These are phyloP conservation scores for Eulemur rufifrons DNA, from an alignment of 2,113 vertebrate species.

Conservation along the genomic window DNA sequence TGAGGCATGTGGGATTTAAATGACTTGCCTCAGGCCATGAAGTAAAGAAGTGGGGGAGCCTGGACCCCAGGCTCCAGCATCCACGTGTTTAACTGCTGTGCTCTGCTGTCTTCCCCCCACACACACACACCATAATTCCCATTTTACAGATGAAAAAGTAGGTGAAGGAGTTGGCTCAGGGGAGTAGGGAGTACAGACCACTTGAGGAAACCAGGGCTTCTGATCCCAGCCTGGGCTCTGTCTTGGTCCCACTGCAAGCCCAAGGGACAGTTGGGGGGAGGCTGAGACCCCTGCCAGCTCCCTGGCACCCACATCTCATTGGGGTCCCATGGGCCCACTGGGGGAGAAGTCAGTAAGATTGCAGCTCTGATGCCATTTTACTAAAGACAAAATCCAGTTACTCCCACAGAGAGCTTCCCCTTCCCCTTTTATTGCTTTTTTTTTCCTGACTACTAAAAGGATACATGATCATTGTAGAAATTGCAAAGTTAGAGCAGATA, in stretches of 20 bases:
- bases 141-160: background rate
- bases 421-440: background rate
- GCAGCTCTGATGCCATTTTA: background rate
- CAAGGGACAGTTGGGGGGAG: background rate
- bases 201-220: background rate
- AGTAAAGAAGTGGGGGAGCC: background rate
- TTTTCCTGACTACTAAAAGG: constrained; percentile 23
- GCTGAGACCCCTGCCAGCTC: background rate
- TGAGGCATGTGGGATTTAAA: background rate
- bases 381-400: background rate
- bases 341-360: background rate
- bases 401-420: background rate
- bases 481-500: background rate
- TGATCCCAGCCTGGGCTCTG: background rate
- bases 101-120: background rate
- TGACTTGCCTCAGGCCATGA: background rate
- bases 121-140: background rate
- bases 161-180: background rate
- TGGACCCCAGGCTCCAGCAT: background rate
- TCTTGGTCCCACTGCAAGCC: background rate
- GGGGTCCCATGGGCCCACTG: background rate
- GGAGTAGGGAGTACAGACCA: background rate
- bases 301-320: background rate
- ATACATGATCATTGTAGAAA: background rate
- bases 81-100: background rate